phyloP scores from a whole-genome alignment of 2,113 vertebrate genomes.

The Pavo muticus region DNA sequence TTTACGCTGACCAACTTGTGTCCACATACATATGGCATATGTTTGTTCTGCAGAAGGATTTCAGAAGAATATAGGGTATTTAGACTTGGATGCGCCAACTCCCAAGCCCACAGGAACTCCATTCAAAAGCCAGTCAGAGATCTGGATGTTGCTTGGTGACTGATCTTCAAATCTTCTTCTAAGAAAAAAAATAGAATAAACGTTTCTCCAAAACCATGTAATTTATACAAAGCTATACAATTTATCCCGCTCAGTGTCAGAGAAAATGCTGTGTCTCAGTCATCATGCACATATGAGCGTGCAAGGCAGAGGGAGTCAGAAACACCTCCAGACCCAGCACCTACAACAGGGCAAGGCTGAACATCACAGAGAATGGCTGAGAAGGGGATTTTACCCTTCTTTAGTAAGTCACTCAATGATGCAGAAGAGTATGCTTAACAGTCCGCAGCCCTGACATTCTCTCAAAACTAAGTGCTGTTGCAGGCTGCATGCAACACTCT shows the following conservation, averaged over 20 bases:
- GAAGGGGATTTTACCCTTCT: neutral
- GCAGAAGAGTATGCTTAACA: neutral
- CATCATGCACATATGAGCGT: rapidly evolving
- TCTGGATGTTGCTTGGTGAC: neutral
- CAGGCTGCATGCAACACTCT: neutral
- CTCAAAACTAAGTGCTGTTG: neutral
- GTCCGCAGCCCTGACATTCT: neutral
- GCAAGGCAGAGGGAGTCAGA: neutral
- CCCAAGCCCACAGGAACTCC: rapidly evolving
- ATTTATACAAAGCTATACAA: neutral
- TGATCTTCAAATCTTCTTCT: neutral
- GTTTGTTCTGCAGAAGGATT: neutral
- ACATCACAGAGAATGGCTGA: rapidly evolving
- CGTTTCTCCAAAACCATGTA: rapidly evolving
- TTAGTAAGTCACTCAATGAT: neutral
- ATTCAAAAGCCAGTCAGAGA: rapidly evolving
- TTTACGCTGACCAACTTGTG: neutral
- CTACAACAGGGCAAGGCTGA: rapidly evolving
- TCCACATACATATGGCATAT: rapidly evolving
- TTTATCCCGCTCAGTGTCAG: neutral
- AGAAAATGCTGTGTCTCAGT: rapidly evolving
- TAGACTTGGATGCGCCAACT: rapidly evolving
- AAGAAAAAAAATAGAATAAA: neutral
- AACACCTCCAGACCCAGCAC: neutral
- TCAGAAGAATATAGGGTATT: neutral